Evolutionary conservation across 2,888 invertebrate genomes (phyloP), one percentile per base, ranked within the genome.

Genomic region (Diogma glabrata): DNA sequence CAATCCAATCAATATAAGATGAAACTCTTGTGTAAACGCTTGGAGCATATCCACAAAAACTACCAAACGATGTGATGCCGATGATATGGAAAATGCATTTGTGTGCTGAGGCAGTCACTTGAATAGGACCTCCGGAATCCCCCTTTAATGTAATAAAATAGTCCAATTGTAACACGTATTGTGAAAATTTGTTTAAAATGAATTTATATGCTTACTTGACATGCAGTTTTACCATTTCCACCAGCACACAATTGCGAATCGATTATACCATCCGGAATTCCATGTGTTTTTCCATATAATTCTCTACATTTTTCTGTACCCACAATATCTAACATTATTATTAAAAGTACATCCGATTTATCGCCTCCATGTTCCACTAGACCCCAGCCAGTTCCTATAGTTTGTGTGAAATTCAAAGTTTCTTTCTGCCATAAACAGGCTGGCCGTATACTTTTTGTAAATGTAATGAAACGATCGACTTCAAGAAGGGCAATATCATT

Each of bases 401-500:
- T 50, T 36, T 58, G 61, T 0, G 64, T 60, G 26, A 60, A 28
- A 53, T 68, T 67, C 1, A 57, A 40, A 9, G 49, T 47, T 9
- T 51, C 23, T 2, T 49, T 52, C 53, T 58, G 59, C 70, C 70
- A 70, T 2, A 71, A 55, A 51, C 71, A 71, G 1, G 66, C 69
- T 4, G 71, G 71, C 49, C 64, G 63, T 1, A 69, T 67, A 23
- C 33, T 48, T 4, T 20, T 22, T 14, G 46, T 49, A 26, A 53
- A 51, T 6, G 52, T 33, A 2, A 52, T 51, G 3, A 30, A 17
- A 19, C 30, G 28, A 12, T n/a, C 22, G 12, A 75, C 60, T 53
- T 65, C 58, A n/a, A 77, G 45, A 4, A 77, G 59, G 9, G 74
- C 76, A 53, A 76, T 75, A 54, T 77, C 76, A 52, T 73, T 65